Conservation (phyloP, 2,797 vertebrate species). For the Crocidura indochinensis region DNA sequence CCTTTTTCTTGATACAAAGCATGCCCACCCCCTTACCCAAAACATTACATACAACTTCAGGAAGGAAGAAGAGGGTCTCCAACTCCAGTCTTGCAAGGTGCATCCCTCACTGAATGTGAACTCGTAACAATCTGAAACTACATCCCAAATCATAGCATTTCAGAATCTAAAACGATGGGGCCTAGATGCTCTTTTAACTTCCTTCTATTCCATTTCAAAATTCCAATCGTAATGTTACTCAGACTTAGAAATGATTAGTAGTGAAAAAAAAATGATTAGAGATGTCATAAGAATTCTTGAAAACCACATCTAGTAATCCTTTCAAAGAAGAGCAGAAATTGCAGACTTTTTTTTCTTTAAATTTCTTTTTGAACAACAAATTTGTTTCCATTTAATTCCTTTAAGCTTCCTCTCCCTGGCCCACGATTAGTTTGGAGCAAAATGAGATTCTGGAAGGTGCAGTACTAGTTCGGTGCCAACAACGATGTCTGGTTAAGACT, state of each 20-base stretch:
- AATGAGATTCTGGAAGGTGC: not conserved
- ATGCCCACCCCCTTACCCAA: too few relatives aligned
- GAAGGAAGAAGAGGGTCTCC: too few relatives aligned
- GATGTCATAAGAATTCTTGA: not conserved
- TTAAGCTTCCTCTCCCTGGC: not conserved
- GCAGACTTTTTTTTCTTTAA: not conserved
- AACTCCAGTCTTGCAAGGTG: not conserved
- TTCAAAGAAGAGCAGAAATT: not conserved
- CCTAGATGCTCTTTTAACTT: not conserved
- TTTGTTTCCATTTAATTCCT: not conserved
- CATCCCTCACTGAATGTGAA: too few relatives aligned
- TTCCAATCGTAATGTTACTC: not conserved
- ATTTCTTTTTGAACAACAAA: not conserved
- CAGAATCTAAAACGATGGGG: not conserved
- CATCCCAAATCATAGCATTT: accelerated
- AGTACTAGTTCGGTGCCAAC: not conserved
- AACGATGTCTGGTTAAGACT: not conserved
- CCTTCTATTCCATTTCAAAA: not conserved
- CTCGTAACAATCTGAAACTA: not conserved
- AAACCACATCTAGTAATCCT: not conserved
- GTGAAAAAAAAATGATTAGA: not conserved
- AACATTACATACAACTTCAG: too few relatives aligned
- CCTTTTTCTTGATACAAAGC: too few relatives aligned
- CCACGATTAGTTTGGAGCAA: not conserved
- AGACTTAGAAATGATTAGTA: not conserved